Evolutionary conservation across 2,797 vertebrate genomes (phyloP).

Genomic region (Ceryle rudis): DNA sequence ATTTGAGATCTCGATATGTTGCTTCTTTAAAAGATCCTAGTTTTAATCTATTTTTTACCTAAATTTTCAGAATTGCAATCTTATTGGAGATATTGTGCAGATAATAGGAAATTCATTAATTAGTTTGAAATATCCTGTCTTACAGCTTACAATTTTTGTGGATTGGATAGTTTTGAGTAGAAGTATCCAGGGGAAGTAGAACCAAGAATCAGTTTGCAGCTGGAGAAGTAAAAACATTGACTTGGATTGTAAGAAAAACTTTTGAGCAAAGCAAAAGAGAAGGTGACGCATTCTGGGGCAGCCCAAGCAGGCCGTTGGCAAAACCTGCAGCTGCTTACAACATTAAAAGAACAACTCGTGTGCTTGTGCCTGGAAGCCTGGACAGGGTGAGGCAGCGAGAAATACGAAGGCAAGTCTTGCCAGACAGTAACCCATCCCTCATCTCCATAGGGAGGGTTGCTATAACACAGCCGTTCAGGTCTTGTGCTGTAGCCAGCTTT

Average conservation of each 20-base stretch:
- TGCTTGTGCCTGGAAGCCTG: neutral
- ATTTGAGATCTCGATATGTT: neutral
- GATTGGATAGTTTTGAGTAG: neutral
- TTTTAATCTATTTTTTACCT: neutral
- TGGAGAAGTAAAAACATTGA: neutral
- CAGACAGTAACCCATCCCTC: neutral
- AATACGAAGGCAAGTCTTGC: neutral
- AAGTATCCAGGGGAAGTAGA: neutral
- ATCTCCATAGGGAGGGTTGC: neutral
- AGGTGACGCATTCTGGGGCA: neutral
- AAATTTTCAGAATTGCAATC: neutral
- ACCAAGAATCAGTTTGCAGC: neutral
- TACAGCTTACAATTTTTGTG: neutral
- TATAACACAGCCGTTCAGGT: neutral
- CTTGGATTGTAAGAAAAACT: neutral
- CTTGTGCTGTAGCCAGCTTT: neutral
- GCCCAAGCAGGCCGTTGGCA: neutral
- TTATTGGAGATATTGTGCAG: neutral
- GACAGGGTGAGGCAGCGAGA: neutral
- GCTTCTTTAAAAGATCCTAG: neutral
- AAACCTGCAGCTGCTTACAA: neutral
- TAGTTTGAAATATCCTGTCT: neutral
- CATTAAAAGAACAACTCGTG: neutral
- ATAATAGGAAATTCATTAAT: neutral
- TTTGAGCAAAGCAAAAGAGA: neutral